Evolutionary conservation across 2,797 vertebrate species (phyloP).

Genomic region (Epinephelus awoara): DNA sequence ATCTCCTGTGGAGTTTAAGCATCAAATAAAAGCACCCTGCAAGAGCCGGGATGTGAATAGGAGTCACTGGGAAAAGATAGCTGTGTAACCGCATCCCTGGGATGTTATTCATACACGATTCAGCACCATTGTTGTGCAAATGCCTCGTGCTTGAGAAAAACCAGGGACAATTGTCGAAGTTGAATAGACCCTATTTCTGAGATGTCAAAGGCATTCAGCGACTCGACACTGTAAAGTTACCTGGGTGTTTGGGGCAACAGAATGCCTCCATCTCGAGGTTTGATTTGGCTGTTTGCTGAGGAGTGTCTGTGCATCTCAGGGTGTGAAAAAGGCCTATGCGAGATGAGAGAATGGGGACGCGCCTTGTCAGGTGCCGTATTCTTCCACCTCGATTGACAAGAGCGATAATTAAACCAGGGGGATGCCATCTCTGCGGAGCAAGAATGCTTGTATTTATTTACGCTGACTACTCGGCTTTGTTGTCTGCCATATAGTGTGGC

Average conservation of each 20-base stretch:
- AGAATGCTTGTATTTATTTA: constrained; percentile 81
- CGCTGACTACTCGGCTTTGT: constrained; percentile 71
- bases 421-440: constrained; percentile 73
- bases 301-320: constrained; percentile 80
- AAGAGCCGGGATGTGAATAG: constrained; percentile 60
- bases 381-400: constrained; percentile 84
- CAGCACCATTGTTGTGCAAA: constrained; percentile 84
- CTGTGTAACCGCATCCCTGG: constrained; percentile 63
- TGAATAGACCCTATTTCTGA: constrained; percentile 83
- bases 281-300: constrained; percentile 81
- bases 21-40: constrained; percentile 62
- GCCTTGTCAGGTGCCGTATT: constrained; percentile 81
- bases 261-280: constrained; percentile 73
- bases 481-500: constrained; percentile 60
- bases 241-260: constrained; percentile 77
- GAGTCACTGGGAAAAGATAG: constrained; percentile 67
- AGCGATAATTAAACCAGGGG: constrained; percentile 86
- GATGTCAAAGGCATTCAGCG: constrained; percentile 80
- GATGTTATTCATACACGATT: constrained; percentile 76
- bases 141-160: constrained; percentile 76
- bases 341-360: constrained; percentile 81
- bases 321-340: constrained; percentile 76
- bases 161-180: constrained; percentile 75
- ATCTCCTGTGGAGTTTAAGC: constrained; percentile 45
- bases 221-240: constrained; percentile 77